Base-by-base conservation (phyloP, 53 echinoderm and acorn worm genomes). In the Paracentrotus lividus region DNA sequence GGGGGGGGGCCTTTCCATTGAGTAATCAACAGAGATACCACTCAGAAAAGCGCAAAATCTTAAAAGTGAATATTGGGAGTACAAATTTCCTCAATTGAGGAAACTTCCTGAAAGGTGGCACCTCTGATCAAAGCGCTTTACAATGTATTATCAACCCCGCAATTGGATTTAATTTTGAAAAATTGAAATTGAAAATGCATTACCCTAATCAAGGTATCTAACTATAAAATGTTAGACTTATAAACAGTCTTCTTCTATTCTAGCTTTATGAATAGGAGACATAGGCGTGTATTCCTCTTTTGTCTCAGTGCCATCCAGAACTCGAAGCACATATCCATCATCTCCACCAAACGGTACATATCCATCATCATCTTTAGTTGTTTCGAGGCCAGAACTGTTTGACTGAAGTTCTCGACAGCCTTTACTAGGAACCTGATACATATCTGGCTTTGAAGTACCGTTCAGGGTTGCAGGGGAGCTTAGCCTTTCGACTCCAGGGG, bases 201-300 rank as follows among this genome's bases (percentile, higher is more conserved):
- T n/a, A n/a, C n/a, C n/a, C n/a, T n/a, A n/a, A 10, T 6, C 10
- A 64, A 29, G 64, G 9, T 64, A n/a, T n/a, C n/a, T 13, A 0
- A 31, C 26, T 29, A 8, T 8, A 29, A 64, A 9, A 64, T 27
- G 31, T 29, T 31, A 64, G 6, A 40, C 18, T 72, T 81, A 81
- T 81, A 81, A 44, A 47, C 47, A 47, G 26, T 81, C 81, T 81
- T 81, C 81, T 38, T 36, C 36, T 16, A 72, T 40, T 18, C 72
- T 40, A 72, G 72, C 8, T 81, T 47, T 81, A 26, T 9, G 0
- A 81, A 86, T 86, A 33, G 86, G 86, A 86, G 86, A 86, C 86
- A 86, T 86, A 27, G 86, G 53, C 53, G 56, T 44, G 55, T 86
- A 86, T 53, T 56, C n/a, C 2, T 81, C 81, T 45, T 47, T 81